Evolutionary conservation across 1,140 invertebrate species (phyloP), one percentile per base, ranked within the genome.

Genomic region (Brachionus sp.): DNA sequence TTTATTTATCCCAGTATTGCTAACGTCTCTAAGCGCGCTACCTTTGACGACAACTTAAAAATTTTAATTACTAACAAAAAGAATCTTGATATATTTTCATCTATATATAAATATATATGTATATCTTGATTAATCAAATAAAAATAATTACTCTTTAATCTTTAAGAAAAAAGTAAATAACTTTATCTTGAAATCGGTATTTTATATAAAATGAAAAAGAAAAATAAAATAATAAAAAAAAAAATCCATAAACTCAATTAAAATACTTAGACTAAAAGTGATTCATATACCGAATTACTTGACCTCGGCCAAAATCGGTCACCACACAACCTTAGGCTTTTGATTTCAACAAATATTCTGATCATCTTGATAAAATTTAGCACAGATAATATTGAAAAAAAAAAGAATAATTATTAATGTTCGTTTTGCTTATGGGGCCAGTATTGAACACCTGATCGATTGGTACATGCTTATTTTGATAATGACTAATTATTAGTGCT

Each of bases 121-220:
- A 33, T 25, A 33, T 66, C 25, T 33, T 33, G 33, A 66, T 66
- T 33, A 66, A 66, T 33, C 25, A 66, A 66, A 66, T 66, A 66
- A 66, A 33, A 66, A 66, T 66, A 66, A 66, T 57, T 57, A 57
- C 50, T 57, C 50, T 57, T 57, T 57, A 57, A 57, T 57, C 50
- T 57, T 57, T 23, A 19, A 57, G 50, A 7, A 66, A 66, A 66
- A 66, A 37, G 64, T 66, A 66, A 66, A 66, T 66, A 66, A 66
- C 64, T 66, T 66, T 66, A 66, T 66, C 64, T 66, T 66, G 64
- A 66, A 66, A 66, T 66, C 64, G 64, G 64, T 10, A 57, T 57
- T 57, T 57, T 57, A 10, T 5, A 10, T 42, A 10, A 42, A 57
- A 19, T 57, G 3, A 23, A 25, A 23, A 0, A 2, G 19, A 57